Base-by-base conservation (phyloP, 2,888 invertebrate species). In the Phortica magna region DNA sequence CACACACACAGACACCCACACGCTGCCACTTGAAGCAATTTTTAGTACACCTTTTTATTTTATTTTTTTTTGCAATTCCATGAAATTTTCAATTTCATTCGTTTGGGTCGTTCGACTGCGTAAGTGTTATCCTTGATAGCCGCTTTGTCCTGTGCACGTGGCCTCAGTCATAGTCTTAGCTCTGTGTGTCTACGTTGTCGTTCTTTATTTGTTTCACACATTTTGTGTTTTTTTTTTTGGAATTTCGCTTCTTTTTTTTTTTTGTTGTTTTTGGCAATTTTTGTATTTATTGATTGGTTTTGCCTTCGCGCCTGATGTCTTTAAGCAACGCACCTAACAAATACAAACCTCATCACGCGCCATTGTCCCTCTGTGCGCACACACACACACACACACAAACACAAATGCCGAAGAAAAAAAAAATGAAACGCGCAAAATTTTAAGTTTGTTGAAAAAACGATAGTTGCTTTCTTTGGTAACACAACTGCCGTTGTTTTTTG, bases 121-220 rank as follows among this genome's bases (percentile, higher is more conserved):
- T 71, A 71, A 71, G 53, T 71, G 55, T 71, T 71, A 71, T 71
- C 55, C 70, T 71, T 71, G 70, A 71, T 55, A 71, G 55, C 53
- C 70, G 53, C 53, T 22, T 22, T 59, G 14, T 7, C 19, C 61
- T 22, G n/a, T 10, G n/a, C 61, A 17, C 19, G 17, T n/a, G 41
- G 41, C 64, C 64, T 10, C 2, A 19, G 22, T 64, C 19, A n/a
- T 17, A n/a, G 31, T 10, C 42, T 67, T 14, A 6, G 42, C 68
- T 43, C 5, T 68, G 43, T 9, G 10, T 68, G 43, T 9, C 68
- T 68, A 1, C 43, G 12, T 68, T 48, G 39, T 17, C 59, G 10
- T 59, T 64, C 17, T 43, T 68, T 48, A 19, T 43, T 68, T 17
- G 10, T 19, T 68, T 19, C 43, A 42, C 42, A n/a, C 22, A n/a